Base-by-base conservation (phyloP, 2,888 invertebrate genomes). In the Andricus curvator region DNA sequence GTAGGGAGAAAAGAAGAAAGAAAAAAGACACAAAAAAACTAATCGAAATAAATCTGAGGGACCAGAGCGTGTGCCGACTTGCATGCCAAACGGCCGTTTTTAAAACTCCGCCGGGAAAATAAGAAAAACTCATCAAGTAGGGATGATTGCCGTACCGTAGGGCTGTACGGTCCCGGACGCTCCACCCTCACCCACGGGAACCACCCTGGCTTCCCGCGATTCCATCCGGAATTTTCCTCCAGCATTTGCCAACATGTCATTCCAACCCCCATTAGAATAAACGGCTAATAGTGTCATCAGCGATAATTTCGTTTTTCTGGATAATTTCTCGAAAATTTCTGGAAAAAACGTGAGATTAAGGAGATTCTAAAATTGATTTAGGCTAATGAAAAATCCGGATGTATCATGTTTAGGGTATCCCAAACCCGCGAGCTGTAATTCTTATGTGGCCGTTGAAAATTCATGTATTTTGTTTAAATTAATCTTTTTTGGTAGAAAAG, bases 71-170 rank as follows among this genome's bases (percentile, higher is more conserved):
- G 82, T 77, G 78, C 80, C 82, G 83, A 87, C 86, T 90, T 87
- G 90, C 89, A 89, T 90, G 90, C 85, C 87, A 88, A 88, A 84
- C 87, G 86, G 86, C 85, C 86, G 86, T 90, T 89, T 90, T 90
- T 88, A 86, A 90, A 90, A 88, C 88, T 88, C 88, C 87, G 84
- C 62, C 83, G 88, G 88, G 88, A 88, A 90, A 89, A 90, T 89
- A 89, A 88, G 88, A 89, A 90, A 89, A 89, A 89, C 86, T 89
- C 89, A 88, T 89, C 89, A 88, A 90, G 88, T 85, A 86, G 86
- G 88, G 88, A 90, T 88, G 89, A 90, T 90, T 89, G 88, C 88
- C 85, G 85, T 86, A 83, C 86, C 85, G 81, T 83, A 20, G 37
- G 8, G 6, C 37, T 37, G 37, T 37, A 37, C 37, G 37, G 76